Percentiles rank a stretch among this genome's conserved stretches.
Evolutionary conservation across 2,113 vertebrate genomes (phyloP).

Genomic region (Chunga burmeisteri): DNA sequence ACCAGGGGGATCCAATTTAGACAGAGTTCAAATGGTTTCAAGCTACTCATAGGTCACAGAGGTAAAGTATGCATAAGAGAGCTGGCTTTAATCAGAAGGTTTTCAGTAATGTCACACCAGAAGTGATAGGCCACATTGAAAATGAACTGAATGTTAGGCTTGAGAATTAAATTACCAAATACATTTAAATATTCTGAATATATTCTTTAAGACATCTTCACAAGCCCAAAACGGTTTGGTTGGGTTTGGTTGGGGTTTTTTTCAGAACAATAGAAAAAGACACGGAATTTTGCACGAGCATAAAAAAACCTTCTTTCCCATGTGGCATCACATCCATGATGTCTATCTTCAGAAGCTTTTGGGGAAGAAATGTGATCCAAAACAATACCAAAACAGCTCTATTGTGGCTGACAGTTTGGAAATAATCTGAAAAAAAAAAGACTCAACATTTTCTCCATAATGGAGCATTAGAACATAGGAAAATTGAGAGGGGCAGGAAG

Average conservation of each 20-base stretch:
- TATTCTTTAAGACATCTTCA: neutral
- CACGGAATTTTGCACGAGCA: neutral
- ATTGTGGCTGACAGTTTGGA: neutral
- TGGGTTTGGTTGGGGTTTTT: neutral
- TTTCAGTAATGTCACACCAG: slow-evolving; percentile 44
- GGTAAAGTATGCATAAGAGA: slow-evolving; percentile 70
- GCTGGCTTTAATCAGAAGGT: slow-evolving; percentile 55
- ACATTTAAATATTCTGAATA: slow-evolving; percentile 8
- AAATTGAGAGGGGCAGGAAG: slow-evolving; percentile 34
- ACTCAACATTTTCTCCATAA: neutral
- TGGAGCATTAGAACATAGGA: neutral
- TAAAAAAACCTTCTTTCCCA: neutral
- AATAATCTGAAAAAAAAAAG: neutral
- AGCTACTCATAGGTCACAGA: slow-evolving; percentile 61
- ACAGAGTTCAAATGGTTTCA: slow-evolving; percentile 61
- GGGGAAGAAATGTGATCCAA: neutral
- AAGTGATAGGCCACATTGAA: slow-evolving; percentile 20
- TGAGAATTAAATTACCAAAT: slow-evolving; percentile 22
- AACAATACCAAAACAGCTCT: neutral
- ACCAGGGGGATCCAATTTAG: slow-evolving; percentile 53
- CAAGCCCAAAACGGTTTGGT: neutral
- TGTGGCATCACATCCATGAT: neutral
- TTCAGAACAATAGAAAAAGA: neutral
- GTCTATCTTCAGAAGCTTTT: neutral
- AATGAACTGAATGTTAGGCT: slow-evolving; percentile 12